phyloP scores from a whole-genome alignment of 2,797 vertebrate species.

The Pachyuromys duprasi region DNA sequence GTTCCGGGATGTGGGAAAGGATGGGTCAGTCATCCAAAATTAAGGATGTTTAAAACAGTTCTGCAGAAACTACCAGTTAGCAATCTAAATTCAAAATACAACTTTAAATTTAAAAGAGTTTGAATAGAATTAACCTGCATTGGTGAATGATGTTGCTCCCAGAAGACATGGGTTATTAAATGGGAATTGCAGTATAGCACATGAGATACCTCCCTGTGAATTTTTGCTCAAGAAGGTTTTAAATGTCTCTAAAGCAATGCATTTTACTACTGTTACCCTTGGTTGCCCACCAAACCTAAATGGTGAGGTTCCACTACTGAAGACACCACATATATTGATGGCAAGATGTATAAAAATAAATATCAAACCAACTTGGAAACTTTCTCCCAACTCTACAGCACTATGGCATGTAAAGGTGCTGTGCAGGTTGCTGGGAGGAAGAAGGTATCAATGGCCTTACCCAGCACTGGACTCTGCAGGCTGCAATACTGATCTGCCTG shows the following conservation, averaged over 20 bases:
- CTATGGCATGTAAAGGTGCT: neutral
- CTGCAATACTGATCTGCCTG: too few relatives aligned
- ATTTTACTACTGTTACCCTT: neutral
- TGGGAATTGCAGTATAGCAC: neutral
- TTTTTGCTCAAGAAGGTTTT: neutral
- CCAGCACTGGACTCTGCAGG: neutral
- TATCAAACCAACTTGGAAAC: neutral
- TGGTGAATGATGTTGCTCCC: neutral
- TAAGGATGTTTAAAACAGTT: neutral
- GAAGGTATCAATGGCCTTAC: too few relatives aligned
- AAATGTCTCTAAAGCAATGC: neutral
- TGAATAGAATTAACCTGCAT: neutral
- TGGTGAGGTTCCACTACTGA: too few relatives aligned
- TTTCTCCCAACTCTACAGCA: neutral
- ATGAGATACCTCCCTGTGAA: neutral
- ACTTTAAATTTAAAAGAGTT: neutral
- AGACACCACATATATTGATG: neutral
- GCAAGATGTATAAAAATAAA: neutral
- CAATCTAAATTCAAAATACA: neutral
- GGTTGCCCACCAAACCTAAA: neutral
- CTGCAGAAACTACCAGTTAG: too few relatives aligned
- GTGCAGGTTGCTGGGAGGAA: too few relatives aligned
- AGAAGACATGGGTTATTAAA: neutral
- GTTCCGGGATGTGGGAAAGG: neutral
- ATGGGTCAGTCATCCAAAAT: neutral